Base-by-base conservation (phyloP, 2,797 vertebrate species). In the Tiaroga cobitis region DNA sequence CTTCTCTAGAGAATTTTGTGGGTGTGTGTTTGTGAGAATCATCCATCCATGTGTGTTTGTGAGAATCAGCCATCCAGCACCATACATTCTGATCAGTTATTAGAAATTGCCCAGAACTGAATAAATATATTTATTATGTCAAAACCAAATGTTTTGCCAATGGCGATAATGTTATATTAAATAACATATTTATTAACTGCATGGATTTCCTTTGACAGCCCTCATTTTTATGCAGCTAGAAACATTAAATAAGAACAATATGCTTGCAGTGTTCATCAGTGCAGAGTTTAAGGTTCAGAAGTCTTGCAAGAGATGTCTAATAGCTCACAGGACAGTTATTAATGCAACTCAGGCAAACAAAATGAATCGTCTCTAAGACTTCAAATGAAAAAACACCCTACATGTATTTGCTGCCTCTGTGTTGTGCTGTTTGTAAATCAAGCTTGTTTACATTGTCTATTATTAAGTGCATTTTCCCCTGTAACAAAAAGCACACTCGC, bases 341-440 rank as follows among this genome's bases (percentile, higher is more conserved):
- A 61, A 65, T 83, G 21, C 7, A 75, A 26, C 41, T 26, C 39
- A 26, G 61, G 51, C 56, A 74, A 65, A 74, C n/a, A 34, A 24
- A 61, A 63, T 46, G 24, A 51, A 26, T 49, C 41, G 15, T 49
- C 11, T 7, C 7, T 4, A 41, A 70, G 46, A 41, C 67, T 54
- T 41, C 19, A 75, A 65, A 46, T n/a, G 16, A 51, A 67, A 83
- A 75, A 68, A 46, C 29, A 49, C 82, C 46, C 74, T 78, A 75
- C 61, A 54, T 49, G 41, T 65, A 63, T 74, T 65, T 56, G n/a
- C 49, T 39, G 32, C 15, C 41, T 75, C 70, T 51, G 63, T 29
- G 61, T 67, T 78, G 75, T 78, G 37, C 51, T 70, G 39, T 85
- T 70, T 34, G 76, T 80, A 72, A 73, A 80, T 85, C 41, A 85